These are phyloP conservation scores for Drosophila merina DNA, from an alignment of 2,888 invertebrate genomes.

Conservation along the genomic window DNA sequence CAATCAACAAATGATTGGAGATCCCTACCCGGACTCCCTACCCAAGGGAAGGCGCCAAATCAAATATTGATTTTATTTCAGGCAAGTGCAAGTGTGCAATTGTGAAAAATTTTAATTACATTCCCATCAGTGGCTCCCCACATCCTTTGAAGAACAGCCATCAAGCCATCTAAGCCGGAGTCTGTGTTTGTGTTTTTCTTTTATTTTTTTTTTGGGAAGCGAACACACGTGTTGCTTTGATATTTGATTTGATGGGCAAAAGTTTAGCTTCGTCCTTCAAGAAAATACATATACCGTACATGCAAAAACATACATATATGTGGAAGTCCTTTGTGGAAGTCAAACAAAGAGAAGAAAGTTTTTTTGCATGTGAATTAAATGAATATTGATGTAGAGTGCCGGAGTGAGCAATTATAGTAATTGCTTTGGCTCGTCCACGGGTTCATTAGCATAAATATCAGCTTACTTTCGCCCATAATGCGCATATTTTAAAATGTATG, in stretches of 20 bases:
- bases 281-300: neutral
- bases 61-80: conserved; percentile 26
- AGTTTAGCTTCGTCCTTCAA: conserved; percentile 38
- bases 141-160: conserved; percentile 57
- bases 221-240: conserved; percentile 76
- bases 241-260: conserved; percentile 71
- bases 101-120: conserved; percentile 36
- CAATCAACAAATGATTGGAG: conserved; percentile 65
- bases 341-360: conserved; percentile 70
- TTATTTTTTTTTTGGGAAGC: neutral
- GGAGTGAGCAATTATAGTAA: conserved; percentile 71
- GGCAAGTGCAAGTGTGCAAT: conserved; percentile 19
- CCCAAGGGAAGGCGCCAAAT: conserved; percentile 9
- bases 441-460: conserved; percentile 80
- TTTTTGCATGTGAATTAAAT: conserved; percentile 46
- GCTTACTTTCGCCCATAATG: conserved; percentile 76
- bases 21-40: neutral
- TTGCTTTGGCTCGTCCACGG: conserved; percentile 60
- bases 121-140: conserved; percentile 50
- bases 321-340: conserved; percentile 41
- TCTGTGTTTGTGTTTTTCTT: conserved; percentile 13
- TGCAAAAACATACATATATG: neutral
- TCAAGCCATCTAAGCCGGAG: neutral
- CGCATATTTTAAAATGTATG: conserved; percentile 73
- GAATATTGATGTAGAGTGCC: conserved; percentile 53